Conservation (phyloP, 2,888 invertebrate genomes). For the Drosophila prolongata region DNA sequence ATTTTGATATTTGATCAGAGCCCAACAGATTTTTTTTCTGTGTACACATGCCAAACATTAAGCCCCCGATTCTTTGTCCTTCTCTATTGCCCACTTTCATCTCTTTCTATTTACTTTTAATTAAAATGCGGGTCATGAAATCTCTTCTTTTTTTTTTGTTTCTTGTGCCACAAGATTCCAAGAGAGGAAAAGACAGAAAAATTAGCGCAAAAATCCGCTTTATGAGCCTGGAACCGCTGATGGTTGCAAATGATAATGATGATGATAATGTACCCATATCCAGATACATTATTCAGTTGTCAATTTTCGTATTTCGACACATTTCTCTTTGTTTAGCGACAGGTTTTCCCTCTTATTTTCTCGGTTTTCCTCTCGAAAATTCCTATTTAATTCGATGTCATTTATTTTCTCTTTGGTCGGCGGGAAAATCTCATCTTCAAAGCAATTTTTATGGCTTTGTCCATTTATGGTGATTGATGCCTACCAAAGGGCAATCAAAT, state of each 20-base stretch:
- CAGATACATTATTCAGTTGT: constrained; percentile 39
- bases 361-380: constrained; percentile 17
- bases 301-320: constrained; percentile 40
- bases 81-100: constrained; percentile 13
- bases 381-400: constrained; percentile 24
- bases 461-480: constrained; percentile 27
- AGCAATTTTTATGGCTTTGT: constrained; percentile 33
- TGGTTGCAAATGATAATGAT: constrained; percentile 45
- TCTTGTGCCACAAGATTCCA: constrained; percentile 55
- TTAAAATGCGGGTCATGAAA: constrained; percentile 77
- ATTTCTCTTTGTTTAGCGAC: constrained; percentile 40
- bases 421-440: constrained; percentile 20
- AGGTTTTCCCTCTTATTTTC: constrained; percentile 13
- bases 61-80: constrained; percentile 7
- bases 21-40: background rate
- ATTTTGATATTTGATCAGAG: too few relatives aligned
- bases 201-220: constrained; percentile 57
- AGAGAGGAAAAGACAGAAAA: constrained; percentile 10
- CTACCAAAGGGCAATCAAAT: constrained; percentile 8
- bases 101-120: constrained; percentile 73
- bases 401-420: constrained; percentile 19
- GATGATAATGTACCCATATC: constrained; percentile 30
- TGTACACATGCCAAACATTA: constrained; percentile 69
- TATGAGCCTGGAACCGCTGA: constrained; percentile 68
- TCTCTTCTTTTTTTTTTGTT: constrained; percentile 27